These are phyloP conservation scores for Eulithis prunata DNA, from an alignment of 2,888 invertebrate species.

Conservation along the genomic window DNA sequence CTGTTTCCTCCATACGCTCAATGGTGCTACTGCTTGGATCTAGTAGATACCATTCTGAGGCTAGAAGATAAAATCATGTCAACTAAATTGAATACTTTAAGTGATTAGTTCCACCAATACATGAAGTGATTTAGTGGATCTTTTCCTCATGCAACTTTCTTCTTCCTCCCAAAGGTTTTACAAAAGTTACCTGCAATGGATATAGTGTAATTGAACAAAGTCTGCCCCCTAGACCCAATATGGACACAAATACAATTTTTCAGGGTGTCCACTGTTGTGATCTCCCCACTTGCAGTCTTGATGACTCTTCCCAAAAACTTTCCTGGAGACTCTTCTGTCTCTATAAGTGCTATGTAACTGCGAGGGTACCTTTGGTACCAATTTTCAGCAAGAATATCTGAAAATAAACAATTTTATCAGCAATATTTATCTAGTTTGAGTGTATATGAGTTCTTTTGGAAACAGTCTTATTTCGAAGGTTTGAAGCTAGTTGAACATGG, in stretches of 20 bases:
- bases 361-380: constrained; percentile 65
- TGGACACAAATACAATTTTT: constrained; percentile 86
- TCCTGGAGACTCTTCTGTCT: constrained; percentile 56
- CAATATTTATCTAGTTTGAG: too few species aligned
- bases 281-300: constrained; percentile 50
- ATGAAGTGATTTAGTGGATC: too few species aligned
- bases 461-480: too few species aligned
- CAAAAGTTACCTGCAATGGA: constrained; percentile 72
- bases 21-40: constrained; percentile 70
- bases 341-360: constrained; percentile 65
- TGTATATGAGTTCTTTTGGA: too few species aligned
- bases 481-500: too few species aligned
- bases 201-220: constrained; percentile 86
- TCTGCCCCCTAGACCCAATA: constrained; percentile 86
- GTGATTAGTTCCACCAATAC: not conserved
- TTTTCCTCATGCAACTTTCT: too few species aligned
- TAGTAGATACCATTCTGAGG: constrained; percentile 83
- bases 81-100: too few species aligned
- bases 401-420: constrained; percentile 21
- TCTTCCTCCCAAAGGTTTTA: too few species aligned
- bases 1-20: constrained; percentile 67
- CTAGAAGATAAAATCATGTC: constrained; percentile 53
- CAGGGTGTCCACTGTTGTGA: constrained; percentile 58
- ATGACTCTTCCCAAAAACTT: constrained; percentile 66
- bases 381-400: constrained; percentile 59